Evolutionary conservation across 2,888 invertebrate species (phyloP), one percentile per base, ranked within the genome.

Genomic region (Drosophila ezoana): DNA sequence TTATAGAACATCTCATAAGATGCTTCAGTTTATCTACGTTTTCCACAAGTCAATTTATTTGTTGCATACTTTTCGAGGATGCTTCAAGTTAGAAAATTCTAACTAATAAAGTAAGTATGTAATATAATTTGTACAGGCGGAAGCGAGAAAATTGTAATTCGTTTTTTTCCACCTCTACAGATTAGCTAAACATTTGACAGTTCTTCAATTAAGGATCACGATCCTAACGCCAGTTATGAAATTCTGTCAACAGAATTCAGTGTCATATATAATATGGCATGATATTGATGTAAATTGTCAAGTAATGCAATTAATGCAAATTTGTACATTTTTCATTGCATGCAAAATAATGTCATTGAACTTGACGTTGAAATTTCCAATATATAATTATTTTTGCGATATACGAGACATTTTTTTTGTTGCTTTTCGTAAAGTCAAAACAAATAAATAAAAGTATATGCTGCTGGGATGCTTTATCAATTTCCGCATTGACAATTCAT

Each of bases 401-500:
- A 37, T 38, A 28, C 35, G 14, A 18, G 16, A 32, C 8, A 13
- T 38, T 38, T 11, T 40, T 54, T 16, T 40, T 54, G 9, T 23
- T 32, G 45, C 6, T 28, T 43, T 44, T 6, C 10, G 28, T 5
- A 41, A 38, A 53, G 48, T 28, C 3, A 18, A 40, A 43, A 43
- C 48, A n/a, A n/a, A 18, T 40, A 49, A 45, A 11, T 49, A 43
- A 23, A 41, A 20, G 14, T 11, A 33, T 35, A 35, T 35, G 35
- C 11, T 13, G 35, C 13, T 18, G 45, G 33, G 47, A 52, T 67
- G 56, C 40, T 61, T 56, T 65, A 78, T 72, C 63, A 61, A 65
- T 81, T 79, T 79, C 79, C 79, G 79, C 79, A 60, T 78, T 70
- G 69, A 62, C 72, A 65, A 75, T 72, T 75, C 53, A 64, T 64